Base-by-base conservation (phyloP, 2,888 invertebrate genomes). In the Synergus umbraculus region DNA sequence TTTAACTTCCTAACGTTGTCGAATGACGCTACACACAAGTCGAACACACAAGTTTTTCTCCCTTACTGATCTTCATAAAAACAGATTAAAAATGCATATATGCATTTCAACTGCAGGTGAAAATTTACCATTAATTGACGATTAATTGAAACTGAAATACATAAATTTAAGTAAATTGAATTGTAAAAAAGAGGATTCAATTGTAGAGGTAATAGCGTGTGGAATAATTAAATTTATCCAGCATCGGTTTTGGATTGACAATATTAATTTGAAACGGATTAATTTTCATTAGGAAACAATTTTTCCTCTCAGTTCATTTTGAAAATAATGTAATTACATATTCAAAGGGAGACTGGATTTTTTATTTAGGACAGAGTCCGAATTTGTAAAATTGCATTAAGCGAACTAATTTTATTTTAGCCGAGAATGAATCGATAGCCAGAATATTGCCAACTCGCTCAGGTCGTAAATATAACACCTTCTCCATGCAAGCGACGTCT, bases 361-460 rank as follows among this genome's bases (percentile, higher is more conserved):
- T 29, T 29, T 29, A 29, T 22, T 10, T 12, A 54, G 60, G 5
- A 22, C 10, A 60, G 4, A n/a, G 22, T 10, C 44, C 1, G 1
- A 7, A 15, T 29, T 22, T 5, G 49, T 22, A 29, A 49, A 46
- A 49, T 69, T 49, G 1, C 5, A 22, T 69, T 49, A 29, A 69
- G 46, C 13, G 0, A 15, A 29, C 29, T 69, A 69, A 29, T 29
- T 29, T 29, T 29, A 69, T 46, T 49, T 49, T 3, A 10, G 12
- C 5, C 8, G 49, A 13, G 44, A 69, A 37, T 15, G 22, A 46
- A 69, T 69, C 69, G 49, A 69, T 69, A 46, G 12, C 37, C 69
- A 29, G 69, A 49, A 69, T 46, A 69, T 69, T 15, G 29, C 22
- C 15, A 46, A 69, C 49, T 67, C 22, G n/a, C 46, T 67, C 18